Evolutionary conservation across 2,113 vertebrate species (phyloP), one percentile per base, ranked within the genome.

Genomic region (Cygnus atratus): DNA sequence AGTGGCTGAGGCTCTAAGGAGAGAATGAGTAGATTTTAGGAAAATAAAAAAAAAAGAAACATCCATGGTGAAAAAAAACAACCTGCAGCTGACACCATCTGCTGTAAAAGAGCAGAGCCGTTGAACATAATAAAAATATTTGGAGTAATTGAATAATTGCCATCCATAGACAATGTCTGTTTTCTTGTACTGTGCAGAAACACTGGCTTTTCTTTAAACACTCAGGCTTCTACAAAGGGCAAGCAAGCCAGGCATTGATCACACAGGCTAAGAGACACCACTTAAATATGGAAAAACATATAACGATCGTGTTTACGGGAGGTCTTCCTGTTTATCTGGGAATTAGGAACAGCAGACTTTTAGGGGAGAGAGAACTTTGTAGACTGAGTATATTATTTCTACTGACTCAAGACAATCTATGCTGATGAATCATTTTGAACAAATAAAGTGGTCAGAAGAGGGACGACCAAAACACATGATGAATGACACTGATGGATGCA

Each of bases 81-180:
- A 95, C 61, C 50, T 93, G 70, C 46, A 92, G 87, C 57, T 95
- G 80, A 79, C 37, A 75, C 57, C 44, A 68, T 75, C 87, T 88
- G 80, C 25, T 95, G 31, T 50, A 44, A 81, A 84, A 72, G 21
- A 75, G 19, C 15, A 72, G 33, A 21, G 39, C 85, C 62, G 41
- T 5, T n/a, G 80, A 78, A 85, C 31, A 59, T 35, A 26, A 73
- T 44, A 41, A 82, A 88, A 79, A 41, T 71, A 73, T 58, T 76
- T 70, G 39, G n/a, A 21, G 33, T 39, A 90, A 66, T 29, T 86
- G 35, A 21, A 29, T 39, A 90, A 66, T 29, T 86, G 57, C 31
- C 1, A 2, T 52, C 22, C 37, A 39, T 35, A 84, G 21, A 14
- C 57, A 81, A 55, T 14, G 11, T 48, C 62, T 90, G 33, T 25